Conservation (phyloP, 2,113 vertebrate species). For the Oryzias celebensis region DNA sequence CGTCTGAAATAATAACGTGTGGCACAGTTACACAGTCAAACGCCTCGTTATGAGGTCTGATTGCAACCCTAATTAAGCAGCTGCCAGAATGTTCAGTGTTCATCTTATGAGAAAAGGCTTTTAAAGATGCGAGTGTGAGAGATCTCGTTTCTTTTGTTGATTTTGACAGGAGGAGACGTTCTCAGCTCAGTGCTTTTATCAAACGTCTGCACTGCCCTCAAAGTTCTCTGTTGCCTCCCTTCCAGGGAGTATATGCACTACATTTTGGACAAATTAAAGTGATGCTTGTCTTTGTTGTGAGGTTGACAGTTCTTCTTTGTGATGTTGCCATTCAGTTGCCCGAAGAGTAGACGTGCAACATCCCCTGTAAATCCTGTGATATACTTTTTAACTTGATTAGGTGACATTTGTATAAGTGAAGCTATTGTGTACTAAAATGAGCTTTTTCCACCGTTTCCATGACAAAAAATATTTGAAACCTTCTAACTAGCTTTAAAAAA, state of each 20-base stretch:
- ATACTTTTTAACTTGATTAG: conserved; percentile 4
- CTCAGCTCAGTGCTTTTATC: conserved; percentile 46
- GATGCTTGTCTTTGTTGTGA: conserved; percentile 39
- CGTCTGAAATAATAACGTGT: conserved; percentile 30
- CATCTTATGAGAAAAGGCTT: conserved; percentile 29
- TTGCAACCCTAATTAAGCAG: conserved; percentile 41
- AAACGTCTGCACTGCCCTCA: conserved; percentile 23
- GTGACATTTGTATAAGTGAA: conserved; percentile 11
- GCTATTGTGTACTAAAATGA: background rate
- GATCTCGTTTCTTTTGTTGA: conserved; percentile 38
- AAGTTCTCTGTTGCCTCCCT: conserved; percentile 33
- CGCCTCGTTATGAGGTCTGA: conserved; percentile 53
- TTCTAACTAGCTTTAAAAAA: no score
- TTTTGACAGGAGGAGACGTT: conserved; percentile 39
- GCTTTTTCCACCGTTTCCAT: background rate
- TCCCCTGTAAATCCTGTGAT: conserved; percentile 3
- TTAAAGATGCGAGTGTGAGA: conserved; percentile 13
- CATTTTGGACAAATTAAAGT: conserved; percentile 42
- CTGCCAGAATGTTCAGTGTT: conserved; percentile 46
- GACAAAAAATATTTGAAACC: no score
- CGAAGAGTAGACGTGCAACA: conserved; percentile 11
- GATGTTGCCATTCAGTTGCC: conserved; percentile 12
- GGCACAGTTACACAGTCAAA: conserved; percentile 25
- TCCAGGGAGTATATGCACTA: conserved; percentile 10
- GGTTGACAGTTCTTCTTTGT: conserved; percentile 28